A percentile compares a stretch with the other conserved stretches of the same genome.
These are phyloP conservation scores for Eristalis pertinax DNA, from an alignment of 2,888 invertebrate species.

Conservation along the genomic window DNA sequence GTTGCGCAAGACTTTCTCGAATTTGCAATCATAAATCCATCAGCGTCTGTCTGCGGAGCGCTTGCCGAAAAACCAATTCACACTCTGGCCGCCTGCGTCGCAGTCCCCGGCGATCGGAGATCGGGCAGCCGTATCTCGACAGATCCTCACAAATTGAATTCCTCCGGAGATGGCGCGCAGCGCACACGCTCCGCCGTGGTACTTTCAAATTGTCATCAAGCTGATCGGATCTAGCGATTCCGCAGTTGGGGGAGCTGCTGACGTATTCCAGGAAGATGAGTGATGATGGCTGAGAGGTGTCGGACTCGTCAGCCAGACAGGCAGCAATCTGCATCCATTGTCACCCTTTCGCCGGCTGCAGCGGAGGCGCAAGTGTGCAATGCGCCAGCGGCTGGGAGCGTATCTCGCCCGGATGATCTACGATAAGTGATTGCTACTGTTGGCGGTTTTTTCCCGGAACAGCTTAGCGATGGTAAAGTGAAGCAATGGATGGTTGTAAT, in stretches of 20 bases:
- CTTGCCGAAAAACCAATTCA: constrained; percentile 33
- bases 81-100: constrained; percentile 13
- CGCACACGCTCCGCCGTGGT: constrained; percentile 30
- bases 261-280: constrained; percentile 39
- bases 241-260: constrained; percentile 13
- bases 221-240: constrained; percentile 42
- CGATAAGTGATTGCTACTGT: constrained; percentile 56
- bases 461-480: constrained; percentile 4
- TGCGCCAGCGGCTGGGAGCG: constrained; percentile 42
- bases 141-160: constrained; percentile 63
- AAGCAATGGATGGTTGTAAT: constrained; percentile 1
- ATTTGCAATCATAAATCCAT: constrained; percentile 63
- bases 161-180: constrained; percentile 25
- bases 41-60: constrained; percentile 30
- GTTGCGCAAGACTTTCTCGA: constrained; percentile 44
- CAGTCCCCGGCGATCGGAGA: neutral
- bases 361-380: constrained; percentile 34
- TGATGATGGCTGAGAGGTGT: constrained; percentile 43
- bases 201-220: constrained; percentile 63
- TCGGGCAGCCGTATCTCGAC: constrained; percentile 37
- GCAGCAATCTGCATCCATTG: constrained; percentile 64
- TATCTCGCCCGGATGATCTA: constrained; percentile 50
- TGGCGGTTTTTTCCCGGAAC: constrained; percentile 27
- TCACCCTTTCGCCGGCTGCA: constrained; percentile 19
- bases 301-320: constrained; percentile 29